phyloP scores from a whole-genome alignment of 2,113 vertebrate genomes.

The Corythornis vintsioides region DNA sequence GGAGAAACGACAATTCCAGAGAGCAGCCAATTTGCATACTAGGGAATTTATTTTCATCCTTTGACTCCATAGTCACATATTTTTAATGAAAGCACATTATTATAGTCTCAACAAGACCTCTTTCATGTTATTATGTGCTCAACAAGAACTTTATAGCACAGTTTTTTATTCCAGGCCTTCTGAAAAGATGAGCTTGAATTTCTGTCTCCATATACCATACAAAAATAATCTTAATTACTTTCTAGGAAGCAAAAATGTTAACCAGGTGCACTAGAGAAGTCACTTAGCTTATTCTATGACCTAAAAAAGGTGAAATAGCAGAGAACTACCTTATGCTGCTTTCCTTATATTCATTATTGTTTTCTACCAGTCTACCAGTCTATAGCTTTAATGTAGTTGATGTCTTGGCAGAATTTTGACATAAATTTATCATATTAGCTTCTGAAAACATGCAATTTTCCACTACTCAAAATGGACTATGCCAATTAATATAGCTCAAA shows the following conservation, averaged over 20 bases:
- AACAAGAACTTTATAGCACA: background rate
- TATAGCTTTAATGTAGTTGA: background rate
- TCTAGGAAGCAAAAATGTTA: background rate
- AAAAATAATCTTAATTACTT: background rate
- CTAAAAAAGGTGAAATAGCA: background rate
- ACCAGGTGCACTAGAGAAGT: rapidly evolving
- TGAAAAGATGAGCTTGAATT: background rate
- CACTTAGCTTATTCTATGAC: background rate
- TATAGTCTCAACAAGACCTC: background rate
- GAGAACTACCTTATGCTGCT: background rate
- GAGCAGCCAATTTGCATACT: background rate
- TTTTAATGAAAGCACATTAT: background rate
- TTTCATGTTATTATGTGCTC: background rate
- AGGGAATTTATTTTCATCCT: background rate
- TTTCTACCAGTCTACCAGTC: background rate
- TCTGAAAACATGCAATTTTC: background rate
- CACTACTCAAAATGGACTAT: background rate
- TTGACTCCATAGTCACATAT: background rate
- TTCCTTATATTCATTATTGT: background rate
- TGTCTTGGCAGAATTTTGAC: background rate
- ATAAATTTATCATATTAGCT: background rate
- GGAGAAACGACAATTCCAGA: background rate
- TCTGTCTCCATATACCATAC: background rate
- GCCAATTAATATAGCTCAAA: background rate
- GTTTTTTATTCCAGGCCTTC: background rate